Evolutionary conservation across 2,888 invertebrate species (phyloP), one percentile per base, ranked within the genome.

Genomic region (Ditula angustiorana): DNA sequence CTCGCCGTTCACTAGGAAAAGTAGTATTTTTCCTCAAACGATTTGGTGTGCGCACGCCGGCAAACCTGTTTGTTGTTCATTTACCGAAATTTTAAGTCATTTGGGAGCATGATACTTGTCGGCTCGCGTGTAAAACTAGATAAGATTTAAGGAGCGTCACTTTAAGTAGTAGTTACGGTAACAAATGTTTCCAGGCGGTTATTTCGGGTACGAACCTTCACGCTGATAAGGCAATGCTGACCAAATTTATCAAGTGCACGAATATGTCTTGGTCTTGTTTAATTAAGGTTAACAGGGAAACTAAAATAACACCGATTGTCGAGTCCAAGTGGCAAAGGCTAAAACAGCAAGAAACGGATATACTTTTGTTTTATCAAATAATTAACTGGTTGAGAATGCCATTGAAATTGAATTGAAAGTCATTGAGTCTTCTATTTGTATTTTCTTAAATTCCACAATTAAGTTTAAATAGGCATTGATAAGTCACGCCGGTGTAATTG

Each of bases 101-200:
- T 56, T 59, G 23, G 16, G 58, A 37, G 52, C 58, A 53, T 58
- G 58, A 49, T 56, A 30, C 41, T 28, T 24, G 41, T 16, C 41
- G 41, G 53, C 53, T 59, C 53, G 64, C 58, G 58, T 59, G 62
- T 56, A 46, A 46, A 19, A 19, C 30, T 37, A 58, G 64, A 64
- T 64, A 64, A 64, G 64, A 64, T 64, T 64, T 64, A 64, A 59
- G 58, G 52, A 64, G 58, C 53, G 64, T 53, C 59, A 21, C 50
- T 58, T 64, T 44, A 53, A 59, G 52, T 59, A 52, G 62, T 44
- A 56, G 49, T 62, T 47, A 52, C 33, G 52, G 49, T 62, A 57
- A 64, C 58, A 64, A 59, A 58, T 58, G 57, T 63, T 57, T 30
- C 19, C 21, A 37, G 50, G 33, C 19, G 44, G 44, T 55, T 61